A percentile compares a stretch with the other conserved stretches of the same genome.
Evolutionary conservation across 2,797 vertebrate genomes (phyloP).

Genomic region (Malacoraja senta): DNA sequence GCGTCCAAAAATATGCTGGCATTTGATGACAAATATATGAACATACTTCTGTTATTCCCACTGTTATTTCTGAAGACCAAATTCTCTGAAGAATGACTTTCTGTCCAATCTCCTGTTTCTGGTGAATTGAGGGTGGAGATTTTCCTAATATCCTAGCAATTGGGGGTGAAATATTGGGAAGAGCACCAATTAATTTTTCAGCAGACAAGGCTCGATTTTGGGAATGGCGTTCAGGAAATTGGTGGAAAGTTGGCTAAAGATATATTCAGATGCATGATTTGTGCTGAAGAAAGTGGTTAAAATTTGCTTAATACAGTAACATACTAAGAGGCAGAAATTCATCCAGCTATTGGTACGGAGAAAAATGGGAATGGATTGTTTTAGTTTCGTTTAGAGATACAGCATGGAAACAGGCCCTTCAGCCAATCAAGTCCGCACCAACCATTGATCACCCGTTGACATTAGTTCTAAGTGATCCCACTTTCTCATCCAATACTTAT

Average conservation of each 20-base stretch:
- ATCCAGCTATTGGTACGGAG: neutral
- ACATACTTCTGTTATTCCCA: neutral
- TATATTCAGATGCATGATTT: neutral
- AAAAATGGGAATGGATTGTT: neutral
- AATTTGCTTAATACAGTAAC: slow-evolving; percentile 1
- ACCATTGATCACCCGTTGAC: too few species aligned
- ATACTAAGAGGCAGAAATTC: neutral
- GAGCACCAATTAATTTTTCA: neutral
- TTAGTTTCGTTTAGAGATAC: too few species aligned
- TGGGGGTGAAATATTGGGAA: neutral
- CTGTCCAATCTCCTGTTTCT: neutral
- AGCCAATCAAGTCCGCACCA: too few species aligned
- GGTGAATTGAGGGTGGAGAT: neutral
- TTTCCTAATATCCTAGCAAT: neutral
- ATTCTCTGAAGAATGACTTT: neutral
- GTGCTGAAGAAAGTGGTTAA: neutral
- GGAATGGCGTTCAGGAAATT: neutral
- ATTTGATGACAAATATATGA: neutral
- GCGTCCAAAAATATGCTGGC: neutral
- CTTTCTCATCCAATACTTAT: too few species aligned
- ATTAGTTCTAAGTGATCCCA: too few species aligned
- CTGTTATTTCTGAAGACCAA: neutral
- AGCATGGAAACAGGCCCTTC: too few species aligned
- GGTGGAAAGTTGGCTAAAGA: neutral
- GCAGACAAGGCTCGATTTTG: neutral